Percentiles rank a stretch among this genome's conserved stretches.
Evolutionary conservation across 2,888 invertebrate genomes (phyloP).

Genomic region (Vanessa cardui): DNA sequence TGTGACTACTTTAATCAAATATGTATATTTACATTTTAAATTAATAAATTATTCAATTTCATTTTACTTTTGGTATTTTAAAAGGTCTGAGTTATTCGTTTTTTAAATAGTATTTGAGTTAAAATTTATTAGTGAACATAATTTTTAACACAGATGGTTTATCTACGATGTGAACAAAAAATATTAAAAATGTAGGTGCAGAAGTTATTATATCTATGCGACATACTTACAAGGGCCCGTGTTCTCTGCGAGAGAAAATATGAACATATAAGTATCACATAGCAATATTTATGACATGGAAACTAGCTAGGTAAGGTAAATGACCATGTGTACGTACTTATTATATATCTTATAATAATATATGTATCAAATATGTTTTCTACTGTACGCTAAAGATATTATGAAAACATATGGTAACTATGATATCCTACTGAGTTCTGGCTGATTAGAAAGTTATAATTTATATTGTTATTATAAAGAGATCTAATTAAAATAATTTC

Average conservation of each 20-base stretch:
- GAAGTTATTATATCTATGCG: conserved; percentile 48
- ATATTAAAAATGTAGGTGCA: conserved; percentile 40
- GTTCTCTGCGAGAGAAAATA: conserved; percentile 79
- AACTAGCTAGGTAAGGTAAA: conserved; percentile 22
- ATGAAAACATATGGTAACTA: not conserved
- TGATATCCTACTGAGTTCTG: too few relatives aligned
- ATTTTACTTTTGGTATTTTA: too few relatives aligned
- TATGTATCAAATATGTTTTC: not conserved
- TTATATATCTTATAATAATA: conserved; percentile 3
- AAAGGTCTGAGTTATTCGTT: too few relatives aligned
- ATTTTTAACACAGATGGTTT: not conserved
- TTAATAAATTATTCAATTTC: too few relatives aligned
- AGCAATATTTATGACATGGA: conserved; percentile 7
- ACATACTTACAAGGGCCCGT: conserved; percentile 79
- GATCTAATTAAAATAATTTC: too few relatives aligned
- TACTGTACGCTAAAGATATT: not conserved
- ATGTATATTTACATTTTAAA: too few relatives aligned
- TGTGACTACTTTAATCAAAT: too few relatives aligned
- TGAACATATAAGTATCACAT: conserved; percentile 42
- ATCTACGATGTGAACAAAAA: not conserved
- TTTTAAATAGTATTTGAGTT: too few relatives aligned
- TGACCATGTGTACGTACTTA: not conserved
- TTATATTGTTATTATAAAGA: not conserved
- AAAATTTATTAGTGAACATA: too few relatives aligned
- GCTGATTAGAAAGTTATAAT: not conserved